Evolutionary conservation across 2,797 vertebrate genomes (phyloP), one percentile per base, ranked within the genome.

Genomic region (Thamnophis elegans): DNA sequence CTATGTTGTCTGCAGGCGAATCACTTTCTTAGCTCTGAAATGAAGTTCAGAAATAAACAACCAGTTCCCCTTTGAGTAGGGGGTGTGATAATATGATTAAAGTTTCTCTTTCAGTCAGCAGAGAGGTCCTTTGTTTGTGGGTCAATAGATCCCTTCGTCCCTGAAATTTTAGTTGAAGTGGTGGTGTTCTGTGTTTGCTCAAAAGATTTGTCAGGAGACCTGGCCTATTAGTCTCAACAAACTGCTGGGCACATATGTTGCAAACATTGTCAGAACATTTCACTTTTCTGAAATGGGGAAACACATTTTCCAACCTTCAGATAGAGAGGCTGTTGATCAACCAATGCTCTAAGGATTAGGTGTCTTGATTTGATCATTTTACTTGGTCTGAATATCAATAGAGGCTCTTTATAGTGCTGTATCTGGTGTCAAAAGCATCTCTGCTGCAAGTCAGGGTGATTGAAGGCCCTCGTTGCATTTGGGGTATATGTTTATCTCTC

Each of bases 181-280:
- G 25, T 92, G 25, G 56, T 60, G 51, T 22, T 73, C 25, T 0
- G n/a, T 42, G 54, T 93, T 94, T 93, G 59, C 65, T 62, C 1
- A 0, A 58, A 65, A 89, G 56, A 14, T 26, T n/a, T 87, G 56
- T 28, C 90, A 42, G 89, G 85, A 85, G 86, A 56, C 78, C 62
- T 91, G 60, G 56, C 51, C 91, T 93, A 36, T 89, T 92, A 88
- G 90, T 65, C 55, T 92, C 92, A 86, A 92, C 88, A 92, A 54
- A 89, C n/a, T 18, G 28, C 65, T 73, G n/a, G n/a, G n/a, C 3
- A 1, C 18, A 89, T n/a, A 4, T 3, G 4, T 90, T 0, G 0
- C 89, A 82, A 7, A 91, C 88, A 4, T 26, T 36, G 0, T 1
- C 22, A n/a, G 59, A 55, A 93, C 92, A 55, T 22, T 65, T 78